Evolutionary conservation across 2,888 invertebrate species (phyloP).

Genomic region (Brenthis daphne): DNA sequence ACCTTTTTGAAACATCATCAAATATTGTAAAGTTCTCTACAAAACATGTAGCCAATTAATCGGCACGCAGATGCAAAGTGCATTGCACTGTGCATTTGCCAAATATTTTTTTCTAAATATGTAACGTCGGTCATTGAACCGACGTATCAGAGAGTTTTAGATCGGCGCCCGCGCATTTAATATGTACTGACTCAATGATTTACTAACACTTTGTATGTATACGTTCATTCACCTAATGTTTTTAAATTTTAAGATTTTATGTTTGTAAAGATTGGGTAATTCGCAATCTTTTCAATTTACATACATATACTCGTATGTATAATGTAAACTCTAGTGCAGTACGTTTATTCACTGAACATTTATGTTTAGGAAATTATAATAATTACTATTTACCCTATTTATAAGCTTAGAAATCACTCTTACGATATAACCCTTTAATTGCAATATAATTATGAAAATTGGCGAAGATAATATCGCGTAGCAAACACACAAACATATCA

Average conservation of each 20-base stretch:
- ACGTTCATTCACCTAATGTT: constrained; percentile 27
- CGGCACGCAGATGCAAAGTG: constrained; percentile 54
- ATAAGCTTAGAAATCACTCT: too few relatives aligned
- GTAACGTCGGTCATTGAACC: constrained; percentile 69
- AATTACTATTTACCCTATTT: too few relatives aligned
- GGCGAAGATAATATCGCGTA: too few relatives aligned
- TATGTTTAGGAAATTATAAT: too few relatives aligned
- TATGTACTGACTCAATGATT: constrained; percentile 36
- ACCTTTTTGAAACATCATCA: not conserved
- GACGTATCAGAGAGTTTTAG: constrained; percentile 76
- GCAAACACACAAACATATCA: too few relatives aligned
- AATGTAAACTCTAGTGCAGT: too few relatives aligned
- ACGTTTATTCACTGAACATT: too few relatives aligned
- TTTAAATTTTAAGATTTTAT: not conserved
- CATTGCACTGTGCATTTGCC: constrained; percentile 75
- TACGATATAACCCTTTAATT: too few relatives aligned
- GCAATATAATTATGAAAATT: too few relatives aligned
- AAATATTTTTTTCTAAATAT: constrained; percentile 83
- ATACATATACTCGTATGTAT: not conserved
- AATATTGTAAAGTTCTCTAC: not conserved
- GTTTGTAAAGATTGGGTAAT: not conserved
- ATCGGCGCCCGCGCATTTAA: constrained; percentile 56
- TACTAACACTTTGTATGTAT: constrained; percentile 32
- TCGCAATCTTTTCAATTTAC: too few relatives aligned
- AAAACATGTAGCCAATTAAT: constrained; percentile 37